Evolutionary conservation across 2,113 vertebrate genomes (phyloP).

Genomic region (Eira barbara): DNA sequence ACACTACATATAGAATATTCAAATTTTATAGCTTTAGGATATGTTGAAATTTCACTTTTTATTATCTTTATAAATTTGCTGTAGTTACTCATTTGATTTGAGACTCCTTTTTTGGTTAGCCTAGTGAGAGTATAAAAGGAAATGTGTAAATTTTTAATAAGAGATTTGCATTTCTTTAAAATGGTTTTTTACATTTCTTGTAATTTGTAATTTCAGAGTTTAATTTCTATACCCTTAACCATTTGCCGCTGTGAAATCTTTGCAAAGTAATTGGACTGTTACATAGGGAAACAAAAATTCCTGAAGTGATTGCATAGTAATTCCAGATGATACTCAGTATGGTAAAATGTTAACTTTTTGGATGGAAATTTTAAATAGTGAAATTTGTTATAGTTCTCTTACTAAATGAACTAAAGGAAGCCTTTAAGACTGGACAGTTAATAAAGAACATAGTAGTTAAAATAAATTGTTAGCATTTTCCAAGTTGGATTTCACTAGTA

Average conservation of each 20-base stretch:
- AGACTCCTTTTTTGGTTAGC: background rate
- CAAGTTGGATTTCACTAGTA: background rate
- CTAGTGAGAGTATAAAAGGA: background rate
- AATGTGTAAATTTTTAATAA: background rate
- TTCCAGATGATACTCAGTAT: background rate
- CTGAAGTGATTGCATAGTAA: background rate
- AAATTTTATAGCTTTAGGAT: background rate
- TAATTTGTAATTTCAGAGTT: background rate
- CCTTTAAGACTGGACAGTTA: background rate
- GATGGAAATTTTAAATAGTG: background rate
- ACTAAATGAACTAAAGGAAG: background rate
- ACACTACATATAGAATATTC: background rate
- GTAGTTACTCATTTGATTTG: background rate
- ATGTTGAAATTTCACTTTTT: background rate
- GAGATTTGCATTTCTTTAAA: background rate
- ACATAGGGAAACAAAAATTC: background rate
- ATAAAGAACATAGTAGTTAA: background rate
- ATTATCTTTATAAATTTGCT: background rate
- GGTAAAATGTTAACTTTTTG: background rate
- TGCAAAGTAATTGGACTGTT: background rate
- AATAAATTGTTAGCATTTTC: constrained; percentile 22
- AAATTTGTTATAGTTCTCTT: background rate
- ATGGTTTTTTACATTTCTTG: background rate
- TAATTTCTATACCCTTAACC: background rate
- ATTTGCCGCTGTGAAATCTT: constrained; percentile 8